Evolutionary conservation across 2,888 invertebrate species (phyloP), one percentile per base, ranked within the genome.

Genomic region (Ceratothoa steindachneri): DNA sequence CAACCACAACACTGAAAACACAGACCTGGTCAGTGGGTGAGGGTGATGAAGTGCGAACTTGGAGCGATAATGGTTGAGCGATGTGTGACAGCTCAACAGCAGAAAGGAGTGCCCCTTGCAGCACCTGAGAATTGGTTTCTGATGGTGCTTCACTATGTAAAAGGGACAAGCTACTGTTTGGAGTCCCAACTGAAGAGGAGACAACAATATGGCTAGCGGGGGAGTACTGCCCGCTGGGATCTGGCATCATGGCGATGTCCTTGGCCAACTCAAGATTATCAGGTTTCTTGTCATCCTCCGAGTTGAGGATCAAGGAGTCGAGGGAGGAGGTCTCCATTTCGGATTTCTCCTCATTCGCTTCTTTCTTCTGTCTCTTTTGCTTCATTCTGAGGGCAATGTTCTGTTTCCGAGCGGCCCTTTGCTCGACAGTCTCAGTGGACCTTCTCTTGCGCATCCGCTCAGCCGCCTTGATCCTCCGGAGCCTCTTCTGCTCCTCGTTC

Each of bases 371-470:
- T 29, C 79, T 69, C 24, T 76, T 66, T n/a, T 65, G 66, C 71
- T 77, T 76, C 74, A 77, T 79, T 67, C 70, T 71, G 5, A 66
- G 22, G 29, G 79, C 76, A 55, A 77, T 73, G 22, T 68, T 72
- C 30, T 72, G 74, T 52, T 76, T 70, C 19, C 79, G 31, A 12
- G 53, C 15, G n/a, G 70, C 60, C 19, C 76, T 67, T 31, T 79
- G 74, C 31, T 79, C 79, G 15, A 76, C 71, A 22, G 79, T 76
- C 41, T 79, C 79, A 24, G 31, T 67, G 1, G 79, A 74, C 51
- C 79, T 72, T 29, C 76, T 70, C 53, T 74, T 76, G 52, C 79
- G 53, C 76, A 79, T 79, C 52, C 78, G 65, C 51, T 78, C 78
- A 5, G 78, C 76, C n/a, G 79, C 76, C 31, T 74, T 76, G 27